phyloP scores from a whole-genome alignment of 2,888 invertebrate species.

The Hipparchia sbordonii region DNA sequence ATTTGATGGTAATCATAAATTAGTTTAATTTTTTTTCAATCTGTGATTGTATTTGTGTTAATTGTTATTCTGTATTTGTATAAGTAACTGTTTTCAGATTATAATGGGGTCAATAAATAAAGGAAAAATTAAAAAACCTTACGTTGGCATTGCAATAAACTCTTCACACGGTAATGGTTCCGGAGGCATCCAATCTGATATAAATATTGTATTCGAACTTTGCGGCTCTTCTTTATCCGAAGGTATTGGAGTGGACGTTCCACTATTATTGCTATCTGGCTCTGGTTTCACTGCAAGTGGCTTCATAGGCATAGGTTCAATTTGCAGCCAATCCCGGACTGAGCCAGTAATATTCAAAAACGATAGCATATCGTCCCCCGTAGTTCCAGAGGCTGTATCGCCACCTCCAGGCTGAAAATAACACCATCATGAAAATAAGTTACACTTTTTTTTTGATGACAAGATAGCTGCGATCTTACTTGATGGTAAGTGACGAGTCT shows the following conservation, averaged over 20 bases:
- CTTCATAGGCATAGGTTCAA: slow-evolving; percentile 62
- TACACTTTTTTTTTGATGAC: too few species aligned
- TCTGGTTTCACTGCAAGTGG: slow-evolving; percentile 46
- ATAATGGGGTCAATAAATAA: slow-evolving; percentile 4
- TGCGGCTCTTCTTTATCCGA: slow-evolving; percentile 37
- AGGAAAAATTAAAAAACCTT: slow-evolving; percentile 50
- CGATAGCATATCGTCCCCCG: slow-evolving; percentile 57
- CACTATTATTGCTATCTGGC: slow-evolving; percentile 39
- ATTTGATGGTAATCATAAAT: too few species aligned
- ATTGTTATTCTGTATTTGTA: not conserved
- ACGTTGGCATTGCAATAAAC: slow-evolving; percentile 85
- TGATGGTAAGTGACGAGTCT: too few species aligned
- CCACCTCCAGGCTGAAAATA: slow-evolving; percentile 35
- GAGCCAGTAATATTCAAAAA: slow-evolving; percentile 68
- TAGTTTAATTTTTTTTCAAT: too few species aligned
- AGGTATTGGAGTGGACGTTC: slow-evolving; percentile 44
- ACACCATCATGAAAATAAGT: not conserved
- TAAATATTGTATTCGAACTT: slow-evolving; percentile 55
- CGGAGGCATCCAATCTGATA: slow-evolving; percentile 84
- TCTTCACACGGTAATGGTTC: slow-evolving; percentile 71
- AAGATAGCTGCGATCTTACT: too few species aligned
- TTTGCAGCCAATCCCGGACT: slow-evolving; percentile 66
- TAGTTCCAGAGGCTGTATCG: slow-evolving; percentile 29
- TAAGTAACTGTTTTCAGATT: too few species aligned
- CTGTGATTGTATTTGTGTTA: too few species aligned